Base-by-base conservation (phyloP, 2,888 invertebrate genomes). In the Salticus scenicus region DNA sequence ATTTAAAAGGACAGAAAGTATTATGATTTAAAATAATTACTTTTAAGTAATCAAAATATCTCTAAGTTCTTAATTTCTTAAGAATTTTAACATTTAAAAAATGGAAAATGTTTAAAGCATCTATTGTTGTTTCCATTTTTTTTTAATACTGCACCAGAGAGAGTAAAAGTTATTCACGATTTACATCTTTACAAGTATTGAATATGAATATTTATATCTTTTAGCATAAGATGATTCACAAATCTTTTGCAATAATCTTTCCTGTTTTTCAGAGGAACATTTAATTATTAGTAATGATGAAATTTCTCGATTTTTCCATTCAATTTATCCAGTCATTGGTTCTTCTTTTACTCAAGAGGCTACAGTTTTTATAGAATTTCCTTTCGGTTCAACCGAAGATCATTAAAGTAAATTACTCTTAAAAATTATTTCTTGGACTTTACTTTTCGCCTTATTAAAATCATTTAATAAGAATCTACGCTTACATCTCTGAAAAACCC, bases 271-370 rank as follows among this genome's bases (percentile, higher is more conserved):
- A 57, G 12, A 7, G 12, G 24, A 24, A n/a, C 7, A 5, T 24
- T 57, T 57, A 57, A 57, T 57, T 57, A 57, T 57, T 57, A 24
- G 42, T 57, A 57, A 57, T 24, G 57, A 57, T 57, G 57, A 57
- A 57, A 57, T 57, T 24, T 20, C 57, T 57, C 5, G 8, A 57
- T 10, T 5, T 57, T 47, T 17, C 47, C 47, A n/a, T n/a, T 47
- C 2, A 17, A 10, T 47, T 47, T 47, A 14, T n/a, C n/a, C 47
- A n/a, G 17, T 17, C 10, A 10, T 47, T n/a, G n/a, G 42, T 57
- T 17, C 57, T 4, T 2, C 4, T n/a, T 4, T 4, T 24, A 5
- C 24, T 24, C 24, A 0, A 24, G 24, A 24, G 24, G 17, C 24
- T 17, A 17, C 10, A n/a, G 57, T 57, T 57, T 57, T 57, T 57